Evolutionary conservation across 2,888 invertebrate genomes (phyloP), one percentile per base, ranked within the genome.

Genomic region (Pandemis corylana): DNA sequence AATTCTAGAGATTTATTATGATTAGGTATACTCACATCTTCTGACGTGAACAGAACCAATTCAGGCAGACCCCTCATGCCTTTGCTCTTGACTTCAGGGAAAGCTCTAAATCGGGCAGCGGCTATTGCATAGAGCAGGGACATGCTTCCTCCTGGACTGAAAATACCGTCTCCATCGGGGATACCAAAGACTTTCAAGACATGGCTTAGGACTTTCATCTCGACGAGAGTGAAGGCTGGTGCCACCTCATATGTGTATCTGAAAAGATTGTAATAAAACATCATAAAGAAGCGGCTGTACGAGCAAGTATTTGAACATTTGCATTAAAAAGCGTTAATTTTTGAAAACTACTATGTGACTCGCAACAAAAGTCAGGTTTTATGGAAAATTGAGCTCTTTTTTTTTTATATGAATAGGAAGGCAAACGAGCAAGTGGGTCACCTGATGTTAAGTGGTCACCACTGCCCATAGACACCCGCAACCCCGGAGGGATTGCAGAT

Each of bases 201-300:
- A 76, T 95, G 95, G 7, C 91, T 87, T 63, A 97, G 87, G 1
- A 97, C 90, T 82, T 96, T 96, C 64, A 96, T 91, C 86, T 98
- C 98, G 75, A 97, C 95, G 1, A 98, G 89, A 0, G 97, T 97
- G 84, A 97, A 97, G 0, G 96, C 97, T 36, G 97, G 97, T 0
- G 96, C 97, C 13, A 97, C 97, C 90, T 98, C 98, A 82, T 95
- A 97, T 0, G 98, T 97, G 83, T 97, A 97, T 76, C 97, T 97
- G 85, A 13, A 89, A 86, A 71, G 28, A n/a, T 69, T 12, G 67
- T 20, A 20, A 20, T 56, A 56, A 56, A n/a, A 51, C 0, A n/a
- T 51, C 51, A 51, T 51, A 4, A 36, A 36, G 2, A 36, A 36
- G 28, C 28, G 4, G 28, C 28, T 36, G 4, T 36, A 36, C 28